Conservation (phyloP, 1,140 invertebrate species). For the Dendrolimus punctatus region DNA sequence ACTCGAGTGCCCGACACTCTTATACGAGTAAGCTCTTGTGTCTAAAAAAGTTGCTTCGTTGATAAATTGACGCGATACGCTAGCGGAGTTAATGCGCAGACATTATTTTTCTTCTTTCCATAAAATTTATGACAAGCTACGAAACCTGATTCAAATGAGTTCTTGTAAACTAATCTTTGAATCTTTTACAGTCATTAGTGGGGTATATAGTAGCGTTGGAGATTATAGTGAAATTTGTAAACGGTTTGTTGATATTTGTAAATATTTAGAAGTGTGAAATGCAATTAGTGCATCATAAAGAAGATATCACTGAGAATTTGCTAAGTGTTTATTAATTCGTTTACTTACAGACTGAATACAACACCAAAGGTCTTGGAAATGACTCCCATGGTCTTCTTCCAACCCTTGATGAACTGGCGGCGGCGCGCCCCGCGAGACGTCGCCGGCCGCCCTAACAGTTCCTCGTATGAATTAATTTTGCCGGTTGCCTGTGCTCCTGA, state of each 20-base stretch:
- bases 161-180: no score
- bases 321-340: not conserved
- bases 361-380: constrained; percentile 81
- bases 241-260: no score
- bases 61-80: constrained; percentile 37
- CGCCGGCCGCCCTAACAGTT: constrained; percentile 48
- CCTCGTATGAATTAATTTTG: constrained; percentile 63
- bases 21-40: not conserved
- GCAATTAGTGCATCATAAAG: no score
- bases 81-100: constrained; percentile 4
- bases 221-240: no score
- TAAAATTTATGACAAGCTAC: no score
- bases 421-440: constrained; percentile 54
- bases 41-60: constrained; percentile 11
- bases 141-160: no score
- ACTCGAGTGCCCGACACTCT: no score
- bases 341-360: constrained; percentile 82
- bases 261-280: no score
- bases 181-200: no score
- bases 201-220: no score
- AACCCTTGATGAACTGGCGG: constrained; percentile 64
- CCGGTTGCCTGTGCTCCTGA: constrained; percentile 20
- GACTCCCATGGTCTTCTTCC: constrained; percentile 76
- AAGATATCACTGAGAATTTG: no score
- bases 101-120: no score